Evolutionary conservation across 2,113 vertebrate species (phyloP).

Genomic region (Gambusia affinis): DNA sequence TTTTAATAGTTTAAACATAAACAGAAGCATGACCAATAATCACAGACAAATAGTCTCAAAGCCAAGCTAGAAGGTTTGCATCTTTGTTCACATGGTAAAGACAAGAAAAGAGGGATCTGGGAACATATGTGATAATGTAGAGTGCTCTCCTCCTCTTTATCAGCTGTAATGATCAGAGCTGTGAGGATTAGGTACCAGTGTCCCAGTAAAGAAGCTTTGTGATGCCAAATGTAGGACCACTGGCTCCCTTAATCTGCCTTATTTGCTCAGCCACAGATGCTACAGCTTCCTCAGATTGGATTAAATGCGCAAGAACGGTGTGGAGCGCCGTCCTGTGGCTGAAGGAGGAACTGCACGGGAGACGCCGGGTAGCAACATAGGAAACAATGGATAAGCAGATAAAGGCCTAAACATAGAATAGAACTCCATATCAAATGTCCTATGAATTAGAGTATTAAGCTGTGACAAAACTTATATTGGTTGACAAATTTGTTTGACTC

Average conservation of each 20-base stretch:
- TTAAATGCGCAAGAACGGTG: conserved; percentile 39
- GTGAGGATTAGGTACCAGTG: conserved; percentile 70
- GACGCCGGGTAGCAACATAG: neutral
- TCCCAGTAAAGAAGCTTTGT: conserved; percentile 76
- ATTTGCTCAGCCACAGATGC: conserved; percentile 68
- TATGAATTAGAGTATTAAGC: neutral
- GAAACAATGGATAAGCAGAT: conserved; percentile 6
- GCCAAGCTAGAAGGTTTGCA: neutral
- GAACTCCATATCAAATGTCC: neutral
- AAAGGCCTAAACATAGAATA: neutral
- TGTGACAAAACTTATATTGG: neutral
- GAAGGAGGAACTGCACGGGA: conserved; percentile 48
- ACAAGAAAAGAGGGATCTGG: conserved; percentile 9
- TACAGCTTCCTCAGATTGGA: conserved; percentile 34
- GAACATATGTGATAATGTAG: conserved; percentile 24
- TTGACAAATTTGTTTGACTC: neutral
- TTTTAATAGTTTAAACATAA: neutral
- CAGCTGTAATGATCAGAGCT: conserved; percentile 63
- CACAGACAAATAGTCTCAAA: neutral
- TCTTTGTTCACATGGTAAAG: conserved; percentile 23
- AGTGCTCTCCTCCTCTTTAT: conserved; percentile 46
- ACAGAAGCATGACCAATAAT: neutral
- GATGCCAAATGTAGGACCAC: conserved; percentile 65
- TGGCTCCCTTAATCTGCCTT: conserved; percentile 71
- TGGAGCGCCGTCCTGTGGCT: conserved; percentile 64